Evolutionary conservation across 2,797 vertebrate genomes (phyloP).

Genomic region (Microcaecilia unicolor): DNA sequence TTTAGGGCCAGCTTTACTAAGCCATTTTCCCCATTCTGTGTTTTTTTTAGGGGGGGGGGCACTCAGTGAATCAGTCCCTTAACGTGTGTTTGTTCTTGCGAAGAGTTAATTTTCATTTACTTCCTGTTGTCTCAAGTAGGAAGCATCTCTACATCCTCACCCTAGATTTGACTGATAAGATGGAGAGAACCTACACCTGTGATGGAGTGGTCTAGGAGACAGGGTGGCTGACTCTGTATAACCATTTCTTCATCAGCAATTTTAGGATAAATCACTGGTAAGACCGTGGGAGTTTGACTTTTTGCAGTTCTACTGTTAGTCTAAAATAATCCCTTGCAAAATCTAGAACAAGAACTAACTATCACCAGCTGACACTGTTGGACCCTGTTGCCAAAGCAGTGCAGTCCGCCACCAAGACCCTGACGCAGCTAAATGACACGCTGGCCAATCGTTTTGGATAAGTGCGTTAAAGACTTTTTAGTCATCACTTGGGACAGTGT

Average conservation of each 20-base stretch:
- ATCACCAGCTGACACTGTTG: no score
- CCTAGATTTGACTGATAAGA: constrained; percentile 39
- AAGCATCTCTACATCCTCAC: constrained; percentile 22
- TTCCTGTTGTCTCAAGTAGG: constrained; percentile 41
- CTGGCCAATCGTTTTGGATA: no score
- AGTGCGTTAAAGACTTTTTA: no score
- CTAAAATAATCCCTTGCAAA: constrained; percentile 23
- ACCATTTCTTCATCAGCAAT: constrained; percentile 41
- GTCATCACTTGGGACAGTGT: no score
- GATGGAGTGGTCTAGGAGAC: constrained; percentile 63
- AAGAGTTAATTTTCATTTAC: no score
- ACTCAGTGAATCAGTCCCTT: no score
- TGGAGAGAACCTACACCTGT: constrained; percentile 47
- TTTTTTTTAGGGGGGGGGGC: no score
- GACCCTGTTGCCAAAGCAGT: no score
- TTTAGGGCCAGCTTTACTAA: no score
- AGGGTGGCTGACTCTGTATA: constrained; percentile 46
- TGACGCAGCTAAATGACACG: no score
- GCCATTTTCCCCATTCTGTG: no score
- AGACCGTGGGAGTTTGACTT: constrained; percentile 19
- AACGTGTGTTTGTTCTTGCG: constrained; percentile 24
- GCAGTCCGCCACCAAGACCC: no score
- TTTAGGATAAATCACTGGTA: constrained; percentile 34
- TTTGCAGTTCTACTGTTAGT: constrained; percentile 6
- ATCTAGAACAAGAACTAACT: constrained; percentile 23